phyloP scores from a whole-genome alignment of 2,797 vertebrate species.

The Graptemys geographica region DNA sequence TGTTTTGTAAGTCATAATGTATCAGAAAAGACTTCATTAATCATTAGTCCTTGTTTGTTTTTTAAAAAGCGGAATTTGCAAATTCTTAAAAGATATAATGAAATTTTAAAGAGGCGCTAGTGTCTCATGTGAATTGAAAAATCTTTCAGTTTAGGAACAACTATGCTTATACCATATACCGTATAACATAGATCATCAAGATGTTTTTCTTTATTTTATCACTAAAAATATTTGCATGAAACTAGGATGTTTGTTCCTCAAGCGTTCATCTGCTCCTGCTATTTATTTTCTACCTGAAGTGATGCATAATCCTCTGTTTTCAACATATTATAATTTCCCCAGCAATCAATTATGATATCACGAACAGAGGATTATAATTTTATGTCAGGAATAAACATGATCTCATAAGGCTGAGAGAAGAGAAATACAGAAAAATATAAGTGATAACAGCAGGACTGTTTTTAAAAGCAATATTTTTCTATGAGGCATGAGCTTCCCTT shows the following conservation, averaged over 20 bases:
- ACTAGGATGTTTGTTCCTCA: slow-evolving; percentile 26
- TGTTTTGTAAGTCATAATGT: background rate
- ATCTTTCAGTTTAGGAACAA: background rate
- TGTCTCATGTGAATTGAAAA: background rate
- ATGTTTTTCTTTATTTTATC: slow-evolving; percentile 6
- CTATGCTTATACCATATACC: background rate
- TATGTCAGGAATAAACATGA: slow-evolving; percentile 11
- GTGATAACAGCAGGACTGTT: background rate
- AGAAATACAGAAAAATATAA: slow-evolving; percentile 21
- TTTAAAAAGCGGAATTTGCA: background rate
- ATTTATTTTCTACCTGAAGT: slow-evolving; percentile 41
- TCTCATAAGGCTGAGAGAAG: background rate
- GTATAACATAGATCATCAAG: background rate
- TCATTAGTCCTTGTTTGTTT: background rate
- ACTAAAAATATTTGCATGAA: slow-evolving; percentile 47
- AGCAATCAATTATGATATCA: slow-evolving; percentile 3
- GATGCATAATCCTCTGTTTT: slow-evolving; percentile 34
- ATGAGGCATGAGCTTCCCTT: background rate
- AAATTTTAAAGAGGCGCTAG: background rate
- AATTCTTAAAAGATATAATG: background rate
- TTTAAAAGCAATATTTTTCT: background rate
- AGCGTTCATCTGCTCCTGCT: slow-evolving; percentile 23
- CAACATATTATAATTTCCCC: slow-evolving; percentile 45
- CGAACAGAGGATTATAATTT: slow-evolving; percentile 39
- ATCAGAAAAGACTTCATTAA: background rate